Conservation (phyloP, 2,113 vertebrate species). For the Mormyrus iriodes region DNA sequence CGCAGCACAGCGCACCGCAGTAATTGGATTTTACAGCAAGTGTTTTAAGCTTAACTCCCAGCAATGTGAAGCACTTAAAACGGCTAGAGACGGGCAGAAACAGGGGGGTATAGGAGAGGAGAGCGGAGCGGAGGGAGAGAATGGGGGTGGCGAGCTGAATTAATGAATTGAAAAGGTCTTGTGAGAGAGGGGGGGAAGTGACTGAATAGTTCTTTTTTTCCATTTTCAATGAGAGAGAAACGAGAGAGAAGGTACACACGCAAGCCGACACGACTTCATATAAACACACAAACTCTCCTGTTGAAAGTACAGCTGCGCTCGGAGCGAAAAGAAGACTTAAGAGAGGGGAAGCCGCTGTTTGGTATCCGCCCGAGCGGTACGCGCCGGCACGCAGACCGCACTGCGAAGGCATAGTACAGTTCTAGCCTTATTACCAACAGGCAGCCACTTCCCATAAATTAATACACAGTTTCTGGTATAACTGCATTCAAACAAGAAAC, state of each 20-base stretch:
- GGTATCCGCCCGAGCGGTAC: neutral
- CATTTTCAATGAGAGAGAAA: slow-evolving; percentile 17
- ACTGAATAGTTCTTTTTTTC: slow-evolving; percentile 18
- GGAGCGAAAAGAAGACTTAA: neutral
- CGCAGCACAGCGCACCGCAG: neutral
- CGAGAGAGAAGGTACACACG: slow-evolving; percentile 19
- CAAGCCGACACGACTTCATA: slow-evolving; percentile 17
- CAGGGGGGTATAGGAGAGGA: neutral
- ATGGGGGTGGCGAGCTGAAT: slow-evolving; percentile 13
- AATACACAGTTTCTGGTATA: neutral
- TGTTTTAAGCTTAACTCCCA: neutral
- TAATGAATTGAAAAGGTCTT: slow-evolving; percentile 26
- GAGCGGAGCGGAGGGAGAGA: neutral
- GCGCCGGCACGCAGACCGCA: neutral
- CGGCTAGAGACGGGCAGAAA: neutral
- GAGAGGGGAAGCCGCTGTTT: neutral
- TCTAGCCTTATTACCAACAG: neutral
- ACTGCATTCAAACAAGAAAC: neutral
- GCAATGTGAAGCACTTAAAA: neutral
- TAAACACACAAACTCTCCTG: slow-evolving; percentile 15
- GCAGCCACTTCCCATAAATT: neutral
- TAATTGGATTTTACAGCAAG: slow-evolving; percentile 8
- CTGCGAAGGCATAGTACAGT: neutral
- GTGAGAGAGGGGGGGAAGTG: slow-evolving; percentile 16
- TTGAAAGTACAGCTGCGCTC: neutral